Percentiles rank a stretch among this genome's conserved stretches.
phyloP scores from a whole-genome alignment of 2,888 invertebrate species.

The Elegia similella region DNA sequence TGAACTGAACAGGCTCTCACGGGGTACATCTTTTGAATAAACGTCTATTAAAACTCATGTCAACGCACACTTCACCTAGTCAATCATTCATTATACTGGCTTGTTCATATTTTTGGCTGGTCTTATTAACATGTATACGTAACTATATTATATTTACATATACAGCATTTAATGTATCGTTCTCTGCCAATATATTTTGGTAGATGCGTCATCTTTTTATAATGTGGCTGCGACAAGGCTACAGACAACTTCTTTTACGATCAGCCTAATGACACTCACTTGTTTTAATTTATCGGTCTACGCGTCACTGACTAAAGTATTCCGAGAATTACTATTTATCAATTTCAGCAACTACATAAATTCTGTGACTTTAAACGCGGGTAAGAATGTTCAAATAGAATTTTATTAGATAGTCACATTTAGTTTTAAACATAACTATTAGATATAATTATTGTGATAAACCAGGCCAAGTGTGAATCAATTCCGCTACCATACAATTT shows the following conservation, averaged over 20 bases:
- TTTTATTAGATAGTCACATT: too few species aligned
- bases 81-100: not conserved
- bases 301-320: conserved; percentile 36
- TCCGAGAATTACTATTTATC: conserved; percentile 21
- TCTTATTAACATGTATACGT: conserved; percentile 4
- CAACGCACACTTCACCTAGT: not conserved
- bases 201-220: conserved; percentile 64
- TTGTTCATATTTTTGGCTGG: not conserved
- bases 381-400: too few species aligned
- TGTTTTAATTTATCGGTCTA: conserved; percentile 41
- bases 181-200: conserved; percentile 55
- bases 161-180: conserved; percentile 27
- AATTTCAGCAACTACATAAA: conserved; percentile 14
- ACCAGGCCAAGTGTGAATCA: too few species aligned
- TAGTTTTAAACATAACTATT: too few species aligned
- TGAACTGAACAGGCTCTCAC: conserved; percentile 55
- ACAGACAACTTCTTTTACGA: conserved; percentile 51
- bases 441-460: too few species aligned
- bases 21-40: not conserved
- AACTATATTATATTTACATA: conserved; percentile 13
- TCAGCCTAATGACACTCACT: conserved; percentile 48
- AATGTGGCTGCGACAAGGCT: conserved; percentile 52
- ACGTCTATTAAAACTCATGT: not conserved
- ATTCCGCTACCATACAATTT: too few species aligned
- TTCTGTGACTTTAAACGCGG: too few species aligned